phyloP scores from a whole-genome alignment of 2,113 vertebrate genomes.

The Eulacestoma nigropectus region DNA sequence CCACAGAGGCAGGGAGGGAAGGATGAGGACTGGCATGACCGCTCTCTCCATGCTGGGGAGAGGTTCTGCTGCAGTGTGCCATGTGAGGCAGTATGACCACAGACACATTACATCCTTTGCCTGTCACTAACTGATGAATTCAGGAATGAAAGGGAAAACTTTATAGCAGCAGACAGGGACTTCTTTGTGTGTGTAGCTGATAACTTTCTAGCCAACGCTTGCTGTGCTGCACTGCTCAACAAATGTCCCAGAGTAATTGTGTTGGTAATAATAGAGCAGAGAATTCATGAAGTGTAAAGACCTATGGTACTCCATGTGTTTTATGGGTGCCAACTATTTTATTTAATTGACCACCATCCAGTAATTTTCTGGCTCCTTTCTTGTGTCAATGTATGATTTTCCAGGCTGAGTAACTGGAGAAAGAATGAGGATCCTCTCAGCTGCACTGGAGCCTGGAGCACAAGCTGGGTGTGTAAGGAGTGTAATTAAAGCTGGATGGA shows the following conservation, averaged over 20 bases:
- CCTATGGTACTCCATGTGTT: neutral
- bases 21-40: neutral
- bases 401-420: neutral
- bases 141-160: neutral
- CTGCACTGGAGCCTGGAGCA: neutral
- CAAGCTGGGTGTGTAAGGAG: neutral
- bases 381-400: slow-evolving; percentile 3
- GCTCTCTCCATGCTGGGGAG: neutral
- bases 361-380: neutral
- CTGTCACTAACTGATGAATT: neutral
- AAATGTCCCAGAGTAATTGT: neutral
- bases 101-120: neutral
- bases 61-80: neutral
- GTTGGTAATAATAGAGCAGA: slow-evolving; percentile 9
- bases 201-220: neutral
- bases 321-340: neutral
- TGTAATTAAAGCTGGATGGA: neutral
- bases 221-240: neutral
- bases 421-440: neutral
- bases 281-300: slow-evolving; percentile 30
- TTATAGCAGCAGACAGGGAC: neutral
- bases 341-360: slow-evolving; percentile 31
- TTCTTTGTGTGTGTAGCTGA: neutral
- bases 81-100: neutral
- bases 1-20: neutral